Evolutionary conservation across 2,888 invertebrate genomes (phyloP).

Genomic region (Acronicta psi): DNA sequence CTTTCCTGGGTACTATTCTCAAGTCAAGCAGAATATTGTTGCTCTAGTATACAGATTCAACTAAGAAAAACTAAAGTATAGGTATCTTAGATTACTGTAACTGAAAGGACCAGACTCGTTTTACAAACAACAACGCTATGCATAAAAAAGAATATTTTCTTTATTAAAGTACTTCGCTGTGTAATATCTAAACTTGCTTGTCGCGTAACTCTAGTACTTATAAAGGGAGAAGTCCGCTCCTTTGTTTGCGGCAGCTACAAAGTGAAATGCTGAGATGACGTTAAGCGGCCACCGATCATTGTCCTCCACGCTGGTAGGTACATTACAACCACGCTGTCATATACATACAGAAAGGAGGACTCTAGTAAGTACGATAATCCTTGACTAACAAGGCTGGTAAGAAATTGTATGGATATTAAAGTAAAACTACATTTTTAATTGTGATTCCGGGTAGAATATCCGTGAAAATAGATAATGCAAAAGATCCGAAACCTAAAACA

Average conservation of each 20-base stretch:
- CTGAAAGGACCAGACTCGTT: too few relatives aligned
- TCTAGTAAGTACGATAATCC: conserved; percentile 16
- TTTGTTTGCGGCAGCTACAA: conserved; percentile 30
- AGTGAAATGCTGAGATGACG: conserved; percentile 29
- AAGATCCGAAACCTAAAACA: too few relatives aligned
- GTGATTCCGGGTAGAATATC: too few relatives aligned
- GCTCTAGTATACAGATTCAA: too few relatives aligned
- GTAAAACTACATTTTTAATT: too few relatives aligned
- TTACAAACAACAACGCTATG: conserved; percentile 3
- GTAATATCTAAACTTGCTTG: conserved; percentile 36
- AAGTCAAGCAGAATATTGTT: too few relatives aligned
- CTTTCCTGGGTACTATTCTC: too few relatives aligned
- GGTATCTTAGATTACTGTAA: too few relatives aligned
- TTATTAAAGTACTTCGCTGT: conserved; percentile 8
- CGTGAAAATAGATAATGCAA: too few relatives aligned
- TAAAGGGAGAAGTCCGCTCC: conserved; percentile 22
- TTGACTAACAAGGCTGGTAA: not conserved
- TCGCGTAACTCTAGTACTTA: conserved; percentile 43
- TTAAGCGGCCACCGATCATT: conserved; percentile 41
- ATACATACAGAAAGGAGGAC: not conserved
- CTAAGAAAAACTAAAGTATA: too few relatives aligned
- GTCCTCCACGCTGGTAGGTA: conserved; percentile 11
- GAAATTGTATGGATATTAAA: too few relatives aligned
- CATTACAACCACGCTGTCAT: not conserved
- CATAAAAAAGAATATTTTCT: conserved; percentile 35